Base-by-base conservation (phyloP, 1,140 invertebrate genomes). In the Lordiphosa clarofinis region DNA sequence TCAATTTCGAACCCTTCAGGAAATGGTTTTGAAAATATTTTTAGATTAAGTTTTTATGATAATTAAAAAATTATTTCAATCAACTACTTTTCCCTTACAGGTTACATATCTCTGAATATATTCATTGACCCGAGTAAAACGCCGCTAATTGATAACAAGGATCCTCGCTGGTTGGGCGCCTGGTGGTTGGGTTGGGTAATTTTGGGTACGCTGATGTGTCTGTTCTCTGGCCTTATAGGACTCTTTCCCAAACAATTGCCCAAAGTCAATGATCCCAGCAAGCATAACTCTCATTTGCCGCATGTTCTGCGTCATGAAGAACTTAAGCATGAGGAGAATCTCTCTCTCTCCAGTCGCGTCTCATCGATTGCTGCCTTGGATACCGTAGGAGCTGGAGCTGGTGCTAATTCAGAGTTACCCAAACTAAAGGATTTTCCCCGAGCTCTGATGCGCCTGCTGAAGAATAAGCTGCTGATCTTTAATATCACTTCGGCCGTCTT, bases 101-200 rank as follows among this genome's bases (percentile, higher is more conserved):
- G 92, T 52, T 91, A 92, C 12, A 91, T 93, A 0, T 92, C 92
- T 28, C 67, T 94, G 4, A 93, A 91, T 55, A 56, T 93, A 1
- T 94, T 93, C 67, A 93, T 94, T 36, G 92, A 93, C 79, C 92
- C 93, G 0, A 87, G 79, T 5, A 87, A 93, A 28, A 92, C 92
- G 38, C 93, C 93, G 3, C 70, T 92, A 6, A 93, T 94, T 19
- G 90, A 89, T n/a, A 90, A 90, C 15, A 90, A 91, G 43, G 93
- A 94, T 88, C 88, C 87, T 1, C 87, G 93, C 63, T 94, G 93
- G 93, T 68, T 94, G 39, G 93, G 93, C 11, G 93, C 93, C 8
- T 94, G 93, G 93, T 94, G 93, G 93, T 76, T 94, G 10, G 92
- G 92, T 13, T 93, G 92, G 92, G 89, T 92, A 6, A 90, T 93